phyloP scores from a whole-genome alignment of 2,113 vertebrate genomes.

The Sakesphorus luctuosus region DNA sequence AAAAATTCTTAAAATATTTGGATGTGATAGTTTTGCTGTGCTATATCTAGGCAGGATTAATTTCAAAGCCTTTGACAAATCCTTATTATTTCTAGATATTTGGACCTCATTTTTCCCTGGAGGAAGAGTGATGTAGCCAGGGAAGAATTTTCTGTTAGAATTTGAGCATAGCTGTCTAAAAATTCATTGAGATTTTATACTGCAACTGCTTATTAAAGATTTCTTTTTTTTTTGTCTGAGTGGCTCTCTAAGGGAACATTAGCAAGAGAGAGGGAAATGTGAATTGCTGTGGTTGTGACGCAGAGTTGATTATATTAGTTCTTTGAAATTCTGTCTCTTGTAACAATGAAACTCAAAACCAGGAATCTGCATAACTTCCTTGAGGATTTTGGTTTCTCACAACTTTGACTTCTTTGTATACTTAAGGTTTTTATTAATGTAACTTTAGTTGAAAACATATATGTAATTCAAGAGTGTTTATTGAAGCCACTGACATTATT shows the following conservation, averaged over 20 bases:
- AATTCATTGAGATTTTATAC: neutral
- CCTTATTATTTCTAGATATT: neutral
- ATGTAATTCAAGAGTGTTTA: neutral
- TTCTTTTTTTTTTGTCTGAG: neutral
- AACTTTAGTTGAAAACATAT: neutral
- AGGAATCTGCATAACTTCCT: neutral
- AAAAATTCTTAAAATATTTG: neutral
- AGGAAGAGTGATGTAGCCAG: neutral
- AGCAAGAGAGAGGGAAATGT: neutral
- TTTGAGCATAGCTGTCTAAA: neutral
- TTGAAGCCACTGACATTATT: neutral
- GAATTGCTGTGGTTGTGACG: neutral
- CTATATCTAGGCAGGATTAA: neutral
- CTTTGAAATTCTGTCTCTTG: neutral
- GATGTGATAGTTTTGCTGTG: neutral
- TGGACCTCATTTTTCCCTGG: neutral
- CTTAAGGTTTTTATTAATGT: neutral
- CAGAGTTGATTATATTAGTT: neutral
- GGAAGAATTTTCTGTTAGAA: neutral
- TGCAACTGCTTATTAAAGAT: neutral
- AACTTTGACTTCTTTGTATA: neutral
- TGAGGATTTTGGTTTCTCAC: neutral
- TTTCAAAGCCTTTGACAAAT: conserved; percentile 14
- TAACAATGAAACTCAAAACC: neutral
- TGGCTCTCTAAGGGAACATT: neutral